Evolutionary conservation across 2,888 invertebrate species (phyloP), one percentile per base, ranked within the genome.

Genomic region (Apamea sordens): DNA sequence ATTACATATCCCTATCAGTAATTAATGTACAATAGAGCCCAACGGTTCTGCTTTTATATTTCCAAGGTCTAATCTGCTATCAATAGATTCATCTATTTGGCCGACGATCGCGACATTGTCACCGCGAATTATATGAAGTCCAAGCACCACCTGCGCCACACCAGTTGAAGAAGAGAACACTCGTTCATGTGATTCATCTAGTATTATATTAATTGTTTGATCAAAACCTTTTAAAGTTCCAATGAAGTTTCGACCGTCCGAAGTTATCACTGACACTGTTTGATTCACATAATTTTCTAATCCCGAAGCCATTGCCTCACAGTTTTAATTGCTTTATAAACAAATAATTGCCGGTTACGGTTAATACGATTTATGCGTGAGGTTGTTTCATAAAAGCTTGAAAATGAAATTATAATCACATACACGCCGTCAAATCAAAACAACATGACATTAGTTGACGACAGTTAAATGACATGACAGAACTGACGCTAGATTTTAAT

Each of bases 201-300:
- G 97, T 91, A 99, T 99, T 87, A 99, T 97, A 94, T 99, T 99
- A 88, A 99, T 99, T n/a, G 99, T 99, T 96, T 99, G 99, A 96
- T 99, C 99, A 95, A 99, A 99, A 53, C 99, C 99, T 95, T 99
- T 99, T 84, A 99, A 95, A 0, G 99, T 99, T 69, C 99, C 99
- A 90, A 99, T 99, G 93, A 99, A 99, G 94, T 99, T 99, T 88
- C 99, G 97, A 67, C 99, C 99, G 96, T 99, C 99, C 21, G 99
- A 98, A 74, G 99, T 99, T 90, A 99, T 99, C 85, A 99, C 98
- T 59, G 99, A 99, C 77, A 99, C 99, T 59, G 98, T 98, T 96
- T 98, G 98, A 94, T 99, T 99, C 21, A 99, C 98, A 92, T 98
- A 99, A 71, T 98, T 98, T 95, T 99, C 99, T 84, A 99, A 95